Base-by-base conservation (phyloP, 2,113 vertebrate species). In the Tetrao urogallus region DNA sequence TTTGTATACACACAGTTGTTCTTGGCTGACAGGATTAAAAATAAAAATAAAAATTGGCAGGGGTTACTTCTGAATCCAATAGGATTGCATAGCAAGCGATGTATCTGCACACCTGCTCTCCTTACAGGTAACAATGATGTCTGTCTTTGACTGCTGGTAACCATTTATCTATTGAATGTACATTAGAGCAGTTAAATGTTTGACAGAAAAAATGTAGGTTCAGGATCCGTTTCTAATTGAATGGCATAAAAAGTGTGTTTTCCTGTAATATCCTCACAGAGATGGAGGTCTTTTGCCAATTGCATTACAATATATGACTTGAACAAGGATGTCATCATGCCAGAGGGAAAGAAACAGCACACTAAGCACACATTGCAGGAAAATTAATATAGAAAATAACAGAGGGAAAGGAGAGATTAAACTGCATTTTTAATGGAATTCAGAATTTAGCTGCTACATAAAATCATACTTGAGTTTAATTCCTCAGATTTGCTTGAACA, bases 391-490 rank as follows among this genome's bases (percentile, higher is more conserved):
- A 80, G 65, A 65, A 94, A 70, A 90, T 40, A 32, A 69, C 56
- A 75, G 43, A 77, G 34, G 22, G 43, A 80, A 92, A 67, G 25
- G 15, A 67, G 38, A 86, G 22, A 48, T 75, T 38, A 74, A 52
- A 92, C 28, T 52, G 4, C 58, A 12, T 13, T 88, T 36, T 34
- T 94, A 52, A 28, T 16, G 48, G 32, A 69, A 81, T 94, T 34
- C 24, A 72, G 63, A 93, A 90, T 95, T 69, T 90, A 83, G 61
- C 69, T 72, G 66, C 65, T 91, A 84, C n/a, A 45, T 72, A 60
- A 84, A 95, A 78, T 93, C 83, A 88, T 42, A 77, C 61, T 85
- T 82, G 90, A 93, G 86, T 91, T 85, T 93, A 82, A 94, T 94
- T 82, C 90, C 64, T 89, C 60, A 77, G 54, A 92, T 91, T 90